Conservation (phyloP, 2,113 vertebrate genomes). For the Blennius ocellaris region DNA sequence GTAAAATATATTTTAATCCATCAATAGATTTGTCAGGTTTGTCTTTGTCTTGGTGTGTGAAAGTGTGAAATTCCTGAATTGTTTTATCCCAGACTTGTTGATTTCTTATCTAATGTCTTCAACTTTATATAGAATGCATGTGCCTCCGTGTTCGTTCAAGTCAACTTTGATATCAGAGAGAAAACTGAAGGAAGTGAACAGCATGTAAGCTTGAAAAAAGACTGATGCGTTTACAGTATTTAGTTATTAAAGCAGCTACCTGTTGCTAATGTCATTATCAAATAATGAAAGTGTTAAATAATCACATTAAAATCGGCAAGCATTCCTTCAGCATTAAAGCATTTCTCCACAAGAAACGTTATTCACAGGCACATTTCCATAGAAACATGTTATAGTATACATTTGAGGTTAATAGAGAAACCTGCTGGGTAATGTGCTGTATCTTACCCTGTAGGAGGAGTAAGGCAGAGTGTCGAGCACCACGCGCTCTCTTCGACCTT, state of each 20-base stretch:
- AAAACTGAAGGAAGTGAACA: neutral
- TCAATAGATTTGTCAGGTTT: too few species aligned
- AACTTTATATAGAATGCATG: too few species aligned
- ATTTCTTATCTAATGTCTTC: too few species aligned
- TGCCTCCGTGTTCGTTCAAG: too few species aligned
- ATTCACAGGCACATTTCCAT: too few species aligned
- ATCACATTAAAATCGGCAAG: too few species aligned
- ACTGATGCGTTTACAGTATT: neutral
- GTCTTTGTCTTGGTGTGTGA: too few species aligned
- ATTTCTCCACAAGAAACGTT: neutral
- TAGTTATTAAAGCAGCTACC: neutral
- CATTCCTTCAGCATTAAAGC: neutral
- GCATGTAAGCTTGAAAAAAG: neutral
- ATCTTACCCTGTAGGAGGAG: slow-evolving; percentile 92
- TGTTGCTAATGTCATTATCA: neutral
- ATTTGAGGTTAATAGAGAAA: neutral
- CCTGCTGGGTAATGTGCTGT: neutral
- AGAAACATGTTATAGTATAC: neutral
- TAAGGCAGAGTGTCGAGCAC: slow-evolving; percentile 90
- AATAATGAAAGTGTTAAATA: neutral
- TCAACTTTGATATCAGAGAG: neutral
- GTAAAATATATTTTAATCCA: too few species aligned
- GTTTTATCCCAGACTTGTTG: too few species aligned
- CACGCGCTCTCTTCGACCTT: slow-evolving; percentile 89
- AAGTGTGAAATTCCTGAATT: too few species aligned